Conservation (phyloP, 2,113 vertebrate genomes). For the Conger conger region DNA sequence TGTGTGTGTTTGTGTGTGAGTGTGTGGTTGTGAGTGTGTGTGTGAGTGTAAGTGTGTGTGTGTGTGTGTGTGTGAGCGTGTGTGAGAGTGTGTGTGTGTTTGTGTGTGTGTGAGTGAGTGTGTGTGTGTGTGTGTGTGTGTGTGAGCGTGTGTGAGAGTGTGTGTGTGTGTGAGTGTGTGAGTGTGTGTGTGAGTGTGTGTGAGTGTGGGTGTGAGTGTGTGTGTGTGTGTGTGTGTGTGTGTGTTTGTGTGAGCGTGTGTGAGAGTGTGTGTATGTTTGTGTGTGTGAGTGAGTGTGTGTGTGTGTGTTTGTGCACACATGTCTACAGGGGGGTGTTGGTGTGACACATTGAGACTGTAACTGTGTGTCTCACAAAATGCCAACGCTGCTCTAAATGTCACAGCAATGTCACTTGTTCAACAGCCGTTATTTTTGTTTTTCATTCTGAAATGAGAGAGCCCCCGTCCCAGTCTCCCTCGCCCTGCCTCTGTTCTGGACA, state of each 20-base stretch:
- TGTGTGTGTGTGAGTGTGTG: conserved; percentile 2
- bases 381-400: conserved; percentile 51
- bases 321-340: not conserved
- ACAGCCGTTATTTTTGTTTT: conserved; percentile 32
- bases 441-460: conserved; percentile 22
- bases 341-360: conserved; percentile 30
- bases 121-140: conserved; percentile 11
- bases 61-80: not conserved
- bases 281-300: not conserved
- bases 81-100: not conserved
- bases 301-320: not conserved
- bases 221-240: not conserved
- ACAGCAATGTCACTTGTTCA: conserved; percentile 49
- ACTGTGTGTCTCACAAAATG: conserved; percentile 51
- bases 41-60: not conserved
- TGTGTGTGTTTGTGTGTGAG: not conserved
- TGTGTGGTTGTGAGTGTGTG: not conserved
- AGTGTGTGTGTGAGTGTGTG: conserved; percentile 10
- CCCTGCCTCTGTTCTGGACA: not conserved
- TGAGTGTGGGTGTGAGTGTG: too few species aligned
- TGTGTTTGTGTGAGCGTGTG: too few species aligned
- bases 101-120: not conserved
- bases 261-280: too few species aligned
- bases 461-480: not conserved
- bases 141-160: not conserved